phyloP scores from a whole-genome alignment of 92 coral and sea anemone genomes.

The Palythoa grandiflora region DNA sequence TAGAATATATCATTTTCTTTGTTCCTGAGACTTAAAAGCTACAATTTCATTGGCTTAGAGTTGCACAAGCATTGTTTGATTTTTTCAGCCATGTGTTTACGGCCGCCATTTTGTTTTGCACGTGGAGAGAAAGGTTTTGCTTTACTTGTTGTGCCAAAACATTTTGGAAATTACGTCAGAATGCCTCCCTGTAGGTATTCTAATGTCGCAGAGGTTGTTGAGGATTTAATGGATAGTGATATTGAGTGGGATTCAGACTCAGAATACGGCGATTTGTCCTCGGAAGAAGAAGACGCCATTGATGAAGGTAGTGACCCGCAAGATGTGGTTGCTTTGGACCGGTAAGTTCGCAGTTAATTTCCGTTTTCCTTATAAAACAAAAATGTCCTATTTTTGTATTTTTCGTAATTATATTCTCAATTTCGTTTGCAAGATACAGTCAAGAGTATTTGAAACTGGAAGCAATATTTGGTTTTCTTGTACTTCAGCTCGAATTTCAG shows the following conservation, averaged over 20 bases:
- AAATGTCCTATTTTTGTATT: no score
- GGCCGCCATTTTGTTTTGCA: neutral
- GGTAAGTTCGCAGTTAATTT: neutral
- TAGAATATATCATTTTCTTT: constrained; percentile 16
- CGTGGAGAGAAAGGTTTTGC: no score
- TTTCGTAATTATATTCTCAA: neutral
- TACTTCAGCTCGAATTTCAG: constrained; percentile 6
- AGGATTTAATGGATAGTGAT: neutral
- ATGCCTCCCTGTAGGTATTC: constrained; percentile 7
- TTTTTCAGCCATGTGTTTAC: constrained; percentile 12
- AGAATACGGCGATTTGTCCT: constrained; percentile 13
- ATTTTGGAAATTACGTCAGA: neutral
- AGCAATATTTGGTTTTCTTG: neutral
- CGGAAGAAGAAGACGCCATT: constrained; percentile 8
- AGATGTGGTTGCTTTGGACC: neutral
- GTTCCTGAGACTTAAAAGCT: constrained; percentile 3
- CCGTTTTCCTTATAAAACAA: neutral
- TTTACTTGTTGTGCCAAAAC: neutral
- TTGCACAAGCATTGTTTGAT: neutral
- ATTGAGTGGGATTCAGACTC: constrained; percentile 13
- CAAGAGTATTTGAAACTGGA: constrained; percentile 8
- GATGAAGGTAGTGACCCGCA: neutral
- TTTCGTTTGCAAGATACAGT: constrained; percentile 1
- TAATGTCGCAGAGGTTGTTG: neutral
- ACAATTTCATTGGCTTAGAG: constrained; percentile 16